A percentile compares a stretch with the other conserved stretches of the same genome.
These are phyloP conservation scores for Sepiola atlantica DNA, from an alignment of 2,888 invertebrate species.

Conservation along the genomic window DNA sequence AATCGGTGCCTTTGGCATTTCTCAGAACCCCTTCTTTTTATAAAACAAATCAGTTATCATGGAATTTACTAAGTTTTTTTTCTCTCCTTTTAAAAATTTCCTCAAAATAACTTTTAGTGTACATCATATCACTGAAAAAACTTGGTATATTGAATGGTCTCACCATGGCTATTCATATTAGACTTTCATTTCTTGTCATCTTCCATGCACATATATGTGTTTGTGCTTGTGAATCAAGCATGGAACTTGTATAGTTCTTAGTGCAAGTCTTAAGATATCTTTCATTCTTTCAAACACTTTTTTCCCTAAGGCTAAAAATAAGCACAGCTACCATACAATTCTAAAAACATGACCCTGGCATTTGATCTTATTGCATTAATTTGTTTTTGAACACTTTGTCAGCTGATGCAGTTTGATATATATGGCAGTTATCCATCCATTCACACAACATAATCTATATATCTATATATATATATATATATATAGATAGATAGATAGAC, in stretches of 20 bases:
- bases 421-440: neutral
- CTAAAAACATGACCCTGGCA: neutral
- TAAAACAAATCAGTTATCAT: conserved; percentile 12
- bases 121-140: neutral
- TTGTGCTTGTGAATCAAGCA: neutral
- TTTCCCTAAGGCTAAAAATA: neutral
- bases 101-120: conserved; percentile 17
- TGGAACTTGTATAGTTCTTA: neutral
- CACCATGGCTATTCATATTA: neutral
- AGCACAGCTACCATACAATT: neutral
- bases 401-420: neutral
- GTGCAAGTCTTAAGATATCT: conserved; percentile 32
- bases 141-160: neutral
- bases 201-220: neutral
- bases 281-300: neutral
- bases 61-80: neutral
- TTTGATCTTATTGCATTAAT: conserved; percentile 7
- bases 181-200: neutral
- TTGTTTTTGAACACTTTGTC: neutral
- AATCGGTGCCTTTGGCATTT: too few relatives aligned
- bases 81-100: neutral
- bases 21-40: neutral
- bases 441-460: neutral
- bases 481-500: neutral
- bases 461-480: neutral